These are phyloP conservation scores for Brachionus plicatilis DNA, from an alignment of 1,140 invertebrate genomes.

Conservation along the genomic window DNA sequence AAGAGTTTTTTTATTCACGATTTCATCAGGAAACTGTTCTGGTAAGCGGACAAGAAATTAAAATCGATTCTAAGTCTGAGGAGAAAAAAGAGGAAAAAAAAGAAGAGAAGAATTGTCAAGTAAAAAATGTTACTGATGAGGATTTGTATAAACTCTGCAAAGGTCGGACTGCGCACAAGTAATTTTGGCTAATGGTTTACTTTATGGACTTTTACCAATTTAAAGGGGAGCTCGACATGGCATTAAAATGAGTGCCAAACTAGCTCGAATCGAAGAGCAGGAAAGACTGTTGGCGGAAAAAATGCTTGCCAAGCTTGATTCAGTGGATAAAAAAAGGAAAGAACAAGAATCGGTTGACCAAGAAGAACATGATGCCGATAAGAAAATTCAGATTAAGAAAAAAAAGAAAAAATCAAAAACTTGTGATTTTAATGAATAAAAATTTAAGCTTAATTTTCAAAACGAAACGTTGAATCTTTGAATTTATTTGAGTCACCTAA, in stretches of 20 bases:
- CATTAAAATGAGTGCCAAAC: constrained; percentile 51
- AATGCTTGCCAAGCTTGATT: neutral
- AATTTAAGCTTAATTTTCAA: neutral
- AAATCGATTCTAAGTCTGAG: neutral
- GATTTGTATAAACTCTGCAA: constrained; percentile 70
- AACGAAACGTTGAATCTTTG: neutral
- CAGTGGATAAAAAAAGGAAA: constrained; percentile 10
- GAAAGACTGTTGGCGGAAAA: constrained; percentile 58
- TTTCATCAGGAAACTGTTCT: neutral
- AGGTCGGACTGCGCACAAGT: constrained; percentile 74
- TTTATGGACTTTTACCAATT: neutral
- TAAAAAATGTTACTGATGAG: constrained; percentile 63
- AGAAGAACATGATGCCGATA: neutral
- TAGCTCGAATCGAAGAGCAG: constrained; percentile 49
- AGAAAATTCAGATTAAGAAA: neutral
- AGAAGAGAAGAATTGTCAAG: neutral
- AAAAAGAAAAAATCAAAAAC: constrained; percentile 5
- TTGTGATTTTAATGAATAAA: neutral
- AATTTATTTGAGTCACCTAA: neutral
- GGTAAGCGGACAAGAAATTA: neutral
- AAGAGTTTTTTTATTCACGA: constrained; percentile 18
- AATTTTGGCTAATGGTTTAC: constrained; percentile 45
- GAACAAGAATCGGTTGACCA: neutral
- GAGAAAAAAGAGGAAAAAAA: constrained; percentile 4
- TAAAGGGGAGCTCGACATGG: constrained; percentile 53